Evolutionary conservation across 2,888 invertebrate genomes (phyloP).

Genomic region (Abrostola tripartita): DNA sequence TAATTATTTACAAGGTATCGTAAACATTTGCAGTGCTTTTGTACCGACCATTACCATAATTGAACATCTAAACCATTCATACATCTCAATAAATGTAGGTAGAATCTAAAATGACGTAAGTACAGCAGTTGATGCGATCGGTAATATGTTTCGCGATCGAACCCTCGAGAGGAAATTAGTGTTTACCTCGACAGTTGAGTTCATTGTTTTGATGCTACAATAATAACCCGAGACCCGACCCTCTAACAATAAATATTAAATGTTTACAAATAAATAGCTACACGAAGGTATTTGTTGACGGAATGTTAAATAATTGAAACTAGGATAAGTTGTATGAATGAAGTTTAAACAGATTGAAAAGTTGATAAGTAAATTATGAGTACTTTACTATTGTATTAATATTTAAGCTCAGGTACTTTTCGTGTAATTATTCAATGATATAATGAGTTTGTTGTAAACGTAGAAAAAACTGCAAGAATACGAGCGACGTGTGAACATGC

Average conservation of each 20-base stretch:
- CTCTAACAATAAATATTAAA: slow-evolving; percentile 4
- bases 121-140: slow-evolving; percentile 16
- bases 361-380: neutral
- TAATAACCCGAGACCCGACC: slow-evolving; percentile 6
- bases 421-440: too few relatives aligned
- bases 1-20: too few relatives aligned
- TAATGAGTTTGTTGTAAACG: too few relatives aligned
- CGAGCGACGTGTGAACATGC: too few relatives aligned
- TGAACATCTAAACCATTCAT: too few relatives aligned
- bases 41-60: too few relatives aligned
- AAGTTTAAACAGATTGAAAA: neutral
- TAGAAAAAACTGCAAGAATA: too few relatives aligned
- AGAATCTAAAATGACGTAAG: slow-evolving; percentile 5
- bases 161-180: slow-evolving; percentile 25
- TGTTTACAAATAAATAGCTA: slow-evolving; percentile 9
- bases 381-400: too few relatives aligned
- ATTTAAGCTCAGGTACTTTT: too few relatives aligned
- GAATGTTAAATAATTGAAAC: neutral
- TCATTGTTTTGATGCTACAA: slow-evolving; percentile 3
- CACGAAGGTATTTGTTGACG: neutral
- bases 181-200: slow-evolving; percentile 17
- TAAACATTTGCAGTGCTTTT: too few relatives aligned
- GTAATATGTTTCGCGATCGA: slow-evolving; percentile 27
- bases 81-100: neutral
- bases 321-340: neutral